A percentile compares a stretch with the other conserved stretches of the same genome.
These are phyloP conservation scores for Aphelenchoides avenae DNA, from an alignment of 1,140 invertebrate genomes.

Conservation along the genomic window DNA sequence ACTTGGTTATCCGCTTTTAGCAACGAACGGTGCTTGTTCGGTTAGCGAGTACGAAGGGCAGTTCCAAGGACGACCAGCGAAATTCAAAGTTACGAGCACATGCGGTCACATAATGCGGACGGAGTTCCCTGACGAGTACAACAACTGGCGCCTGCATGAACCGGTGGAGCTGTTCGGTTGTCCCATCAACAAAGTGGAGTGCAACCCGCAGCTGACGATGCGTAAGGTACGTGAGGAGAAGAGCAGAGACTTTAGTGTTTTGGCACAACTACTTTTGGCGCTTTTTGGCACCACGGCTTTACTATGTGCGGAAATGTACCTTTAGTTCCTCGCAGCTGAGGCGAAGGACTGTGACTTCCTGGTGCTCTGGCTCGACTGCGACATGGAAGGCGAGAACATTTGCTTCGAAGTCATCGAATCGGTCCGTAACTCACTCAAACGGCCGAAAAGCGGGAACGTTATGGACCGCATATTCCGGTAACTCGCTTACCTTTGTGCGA, in stretches of 20 bases:
- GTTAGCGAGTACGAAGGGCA: slow-evolving; percentile 85
- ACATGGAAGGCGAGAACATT: slow-evolving; percentile 99
- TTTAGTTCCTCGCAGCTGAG: slow-evolving; percentile 57
- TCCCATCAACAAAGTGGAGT: slow-evolving; percentile 91
- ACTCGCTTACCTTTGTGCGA: no score
- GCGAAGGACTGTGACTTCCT: slow-evolving; percentile 79
- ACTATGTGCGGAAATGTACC: no score
- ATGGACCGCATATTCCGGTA: slow-evolving; percentile 54
- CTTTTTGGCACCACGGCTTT: no score
- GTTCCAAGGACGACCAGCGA: slow-evolving; percentile 69
- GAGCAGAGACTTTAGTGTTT: no score
- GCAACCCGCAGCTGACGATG: slow-evolving; percentile 86
- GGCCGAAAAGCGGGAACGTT: slow-evolving; percentile 55
- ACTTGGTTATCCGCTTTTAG: no score
- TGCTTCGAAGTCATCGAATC: slow-evolving; percentile 66
- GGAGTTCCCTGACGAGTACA: slow-evolving; percentile 91
- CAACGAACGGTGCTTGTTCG: slow-evolving; percentile 80
- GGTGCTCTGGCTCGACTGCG: slow-evolving; percentile 97
- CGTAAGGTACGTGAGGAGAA: slow-evolving; percentile 41
- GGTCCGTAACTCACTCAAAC: slow-evolving; percentile 57
- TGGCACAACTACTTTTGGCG: no score
- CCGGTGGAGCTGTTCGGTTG: slow-evolving; percentile 88
- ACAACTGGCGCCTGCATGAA: slow-evolving; percentile 96
- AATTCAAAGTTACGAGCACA: slow-evolving; percentile 70
- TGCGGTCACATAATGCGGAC: slow-evolving; percentile 95